A percentile compares a stretch with the other conserved stretches of the same genome.
Evolutionary conservation across 2,797 vertebrate species (phyloP).

Genomic region (Tadarida brasiliensis): DNA sequence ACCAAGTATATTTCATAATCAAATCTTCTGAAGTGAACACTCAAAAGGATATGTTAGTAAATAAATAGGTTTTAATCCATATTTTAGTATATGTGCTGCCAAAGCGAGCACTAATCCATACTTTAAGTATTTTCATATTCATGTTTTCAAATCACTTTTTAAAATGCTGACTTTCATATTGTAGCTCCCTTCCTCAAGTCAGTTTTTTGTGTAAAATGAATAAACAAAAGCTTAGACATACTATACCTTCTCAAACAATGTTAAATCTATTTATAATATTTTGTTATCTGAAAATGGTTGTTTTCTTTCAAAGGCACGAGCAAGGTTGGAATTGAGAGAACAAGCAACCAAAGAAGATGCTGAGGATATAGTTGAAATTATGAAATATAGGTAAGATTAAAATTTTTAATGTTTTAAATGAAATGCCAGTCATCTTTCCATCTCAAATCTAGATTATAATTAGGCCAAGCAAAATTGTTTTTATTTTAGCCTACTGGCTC

Average conservation of each 20-base stretch:
- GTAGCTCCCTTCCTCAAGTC: neutral
- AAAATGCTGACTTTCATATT: slow-evolving; percentile 29
- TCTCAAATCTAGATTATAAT: slow-evolving; percentile 44
- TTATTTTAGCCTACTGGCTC: neutral
- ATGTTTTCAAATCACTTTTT: slow-evolving; percentile 8
- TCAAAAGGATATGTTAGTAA: slow-evolving; percentile 37
- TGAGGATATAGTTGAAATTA: slow-evolving; percentile 97
- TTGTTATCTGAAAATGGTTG: slow-evolving; percentile 51
- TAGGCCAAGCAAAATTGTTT: slow-evolving; percentile 38
- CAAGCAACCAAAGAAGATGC: slow-evolving; percentile 94
- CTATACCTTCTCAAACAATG: neutral
- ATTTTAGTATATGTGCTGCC: slow-evolving; percentile 17
- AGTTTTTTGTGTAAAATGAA: slow-evolving; percentile 51
- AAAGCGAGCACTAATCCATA: neutral
- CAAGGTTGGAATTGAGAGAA: slow-evolving; percentile 96
- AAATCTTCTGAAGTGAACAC: slow-evolving; percentile 43
- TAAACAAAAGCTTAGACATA: slow-evolving; percentile 36
- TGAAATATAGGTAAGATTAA: slow-evolving; percentile 96
- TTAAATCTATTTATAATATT: slow-evolving; percentile 31
- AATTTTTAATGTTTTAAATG: slow-evolving; percentile 52
- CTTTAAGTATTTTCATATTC: slow-evolving; percentile 48
- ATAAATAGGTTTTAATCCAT: slow-evolving; percentile 16
- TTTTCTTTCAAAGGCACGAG: slow-evolving; percentile 91
- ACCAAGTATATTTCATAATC: slow-evolving; percentile 37
- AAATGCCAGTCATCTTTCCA: slow-evolving; percentile 13